Base-by-base conservation (phyloP, 2,113 vertebrate genomes). In the Spizaetus ornatus region DNA sequence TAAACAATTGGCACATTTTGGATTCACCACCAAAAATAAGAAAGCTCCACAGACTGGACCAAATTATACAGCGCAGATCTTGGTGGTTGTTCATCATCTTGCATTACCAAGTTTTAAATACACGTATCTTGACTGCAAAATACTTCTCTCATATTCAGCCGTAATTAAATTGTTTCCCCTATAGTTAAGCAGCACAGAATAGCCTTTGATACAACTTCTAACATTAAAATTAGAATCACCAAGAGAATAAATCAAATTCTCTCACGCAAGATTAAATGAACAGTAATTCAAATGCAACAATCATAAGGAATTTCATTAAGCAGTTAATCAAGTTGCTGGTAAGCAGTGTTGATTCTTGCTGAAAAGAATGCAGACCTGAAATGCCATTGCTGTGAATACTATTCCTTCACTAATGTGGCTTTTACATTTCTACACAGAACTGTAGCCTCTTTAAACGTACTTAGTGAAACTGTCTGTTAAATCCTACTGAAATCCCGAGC, bases 381-480 rank as follows among this genome's bases (percentile, higher is more conserved):
- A 59, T 14, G 13, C 8, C 47, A 36, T 5, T 50, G 50, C 56
- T 89, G 25, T 34, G 20, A 83, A 38, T n/a, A 23, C 53, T 78
- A 18, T 15, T 50, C 65, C 48, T 74, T 82, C 22, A 2, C 32
- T 67, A 9, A 63, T 58, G 47, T 34, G n/a, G 47, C 42, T 67
- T 55, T 74, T 48, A 38, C 8, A 13, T 81, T 78, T 63, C 52
- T 52, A 67, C 8, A 26, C 9, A 79, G 40, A 91, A 82, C 20
- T 32, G 16, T 6, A 38, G 40, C 22, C 13, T 83, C 58, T 81
- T 83, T 12, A 65, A 56, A 34, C 17, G 5, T 0, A 61, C n/a
- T 40, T 31, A 32, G 15, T 26, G 23, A 32, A 67, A 31, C 50
- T 0, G 0, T 17, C 70, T 27, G 12, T n/a, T 22, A 19, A 71